phyloP scores from a whole-genome alignment of 1,140 invertebrate species.

The Drosophila nasuta region DNA sequence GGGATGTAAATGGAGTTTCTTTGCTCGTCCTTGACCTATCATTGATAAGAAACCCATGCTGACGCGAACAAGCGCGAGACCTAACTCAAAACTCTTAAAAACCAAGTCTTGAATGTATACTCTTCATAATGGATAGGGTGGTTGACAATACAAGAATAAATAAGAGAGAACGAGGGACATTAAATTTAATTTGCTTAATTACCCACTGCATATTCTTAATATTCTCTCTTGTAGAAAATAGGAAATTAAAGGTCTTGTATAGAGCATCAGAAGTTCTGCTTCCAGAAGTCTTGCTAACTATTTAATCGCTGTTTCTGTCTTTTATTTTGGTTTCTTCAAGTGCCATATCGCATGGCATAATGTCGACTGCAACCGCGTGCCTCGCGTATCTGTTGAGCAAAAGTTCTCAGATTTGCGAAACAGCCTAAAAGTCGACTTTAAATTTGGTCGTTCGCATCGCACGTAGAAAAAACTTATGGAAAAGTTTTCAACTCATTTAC shows the following conservation, averaged over 20 bases:
- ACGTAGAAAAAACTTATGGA: conserved; percentile 68
- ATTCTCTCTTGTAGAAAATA: too few relatives aligned
- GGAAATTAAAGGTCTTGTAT: too few relatives aligned
- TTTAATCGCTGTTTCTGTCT: conserved; percentile 1
- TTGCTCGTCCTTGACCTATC: conserved; percentile 39
- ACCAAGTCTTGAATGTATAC: conserved; percentile 28
- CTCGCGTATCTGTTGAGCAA: conserved; percentile 47
- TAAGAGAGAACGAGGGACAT: too few relatives aligned
- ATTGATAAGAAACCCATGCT: conserved; percentile 56
- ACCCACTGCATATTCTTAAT: too few relatives aligned
- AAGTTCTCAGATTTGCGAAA: conserved; percentile 56
- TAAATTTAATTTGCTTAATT: too few relatives aligned
- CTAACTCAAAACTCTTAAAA: conserved; percentile 21
- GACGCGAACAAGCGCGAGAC: neutral
- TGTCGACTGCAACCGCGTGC: conserved; percentile 9
- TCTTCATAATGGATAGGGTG: conserved; percentile 10
- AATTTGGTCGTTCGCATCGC: conserved; percentile 53
- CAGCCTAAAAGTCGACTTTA: conserved; percentile 67
- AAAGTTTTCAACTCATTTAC: conserved; percentile 83
- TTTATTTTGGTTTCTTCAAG: conserved; percentile 23
- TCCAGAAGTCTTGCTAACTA: too few relatives aligned
- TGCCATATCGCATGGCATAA: conserved; percentile 21
- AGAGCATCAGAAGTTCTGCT: too few relatives aligned
- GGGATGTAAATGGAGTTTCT: conserved; percentile 1
- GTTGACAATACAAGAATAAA: neutral